phyloP scores from a whole-genome alignment of 1,140 invertebrate genomes.

The Neocloeon triangulifer region DNA sequence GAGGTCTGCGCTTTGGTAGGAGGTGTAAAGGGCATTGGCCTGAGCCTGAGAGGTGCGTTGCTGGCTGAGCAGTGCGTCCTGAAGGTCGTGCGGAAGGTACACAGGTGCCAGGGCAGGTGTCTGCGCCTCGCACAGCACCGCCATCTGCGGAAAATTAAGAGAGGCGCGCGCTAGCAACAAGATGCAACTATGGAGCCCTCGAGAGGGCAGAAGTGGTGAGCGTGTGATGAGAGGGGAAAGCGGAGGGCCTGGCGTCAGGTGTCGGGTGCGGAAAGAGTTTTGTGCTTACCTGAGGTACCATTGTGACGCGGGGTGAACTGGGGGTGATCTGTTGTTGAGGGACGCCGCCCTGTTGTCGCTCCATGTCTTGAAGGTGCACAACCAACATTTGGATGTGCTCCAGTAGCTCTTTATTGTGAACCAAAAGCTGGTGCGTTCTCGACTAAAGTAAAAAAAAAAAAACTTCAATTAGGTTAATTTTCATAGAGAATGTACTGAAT shows the following conservation, averaged over 20 bases:
- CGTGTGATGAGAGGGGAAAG: not conserved
- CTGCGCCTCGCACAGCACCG: constrained; percentile 12
- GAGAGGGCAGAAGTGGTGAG: not conserved
- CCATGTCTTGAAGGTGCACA: constrained; percentile 57
- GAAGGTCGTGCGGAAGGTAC: constrained; percentile 12
- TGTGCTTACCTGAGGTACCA: constrained; percentile 13
- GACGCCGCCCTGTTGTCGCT: constrained; percentile 20
- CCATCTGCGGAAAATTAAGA: constrained; percentile 1
- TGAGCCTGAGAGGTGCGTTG: constrained; percentile 7
- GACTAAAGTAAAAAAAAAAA: constrained; percentile 36
- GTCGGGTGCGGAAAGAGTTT: not conserved
- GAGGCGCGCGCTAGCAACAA: not conserved
- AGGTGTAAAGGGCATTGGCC: constrained; percentile 4
- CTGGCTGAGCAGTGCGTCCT: constrained; percentile 10
- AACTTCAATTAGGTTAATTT: too few relatives aligned
- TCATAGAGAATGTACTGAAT: too few relatives aligned
- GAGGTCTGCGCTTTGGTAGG: constrained; percentile 23
- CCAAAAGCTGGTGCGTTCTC: constrained; percentile 73
- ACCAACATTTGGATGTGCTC: constrained; percentile 82
- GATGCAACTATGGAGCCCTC: not conserved
- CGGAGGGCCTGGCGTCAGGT: not conserved
- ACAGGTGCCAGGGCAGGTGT: constrained; percentile 11
- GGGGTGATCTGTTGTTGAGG: constrained; percentile 11
- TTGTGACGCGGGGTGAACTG: constrained; percentile 14
- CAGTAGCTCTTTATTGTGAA: constrained; percentile 84